Evolutionary conservation across 2,113 vertebrate species (phyloP), one percentile per base, ranked within the genome.

Genomic region (Corvus cornix): DNA sequence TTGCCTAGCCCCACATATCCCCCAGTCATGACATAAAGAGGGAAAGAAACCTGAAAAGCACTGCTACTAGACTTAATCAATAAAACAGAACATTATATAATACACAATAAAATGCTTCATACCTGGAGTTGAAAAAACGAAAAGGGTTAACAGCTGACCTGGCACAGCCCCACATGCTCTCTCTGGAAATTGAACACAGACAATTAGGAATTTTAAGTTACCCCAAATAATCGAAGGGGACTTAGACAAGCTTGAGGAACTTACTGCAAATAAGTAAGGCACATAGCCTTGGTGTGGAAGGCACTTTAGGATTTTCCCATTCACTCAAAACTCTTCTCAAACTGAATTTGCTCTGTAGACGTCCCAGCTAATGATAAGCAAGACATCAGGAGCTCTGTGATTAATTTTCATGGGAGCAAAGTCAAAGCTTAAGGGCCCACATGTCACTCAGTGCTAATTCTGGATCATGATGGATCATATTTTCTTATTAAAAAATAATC

Each of bases 171-270:
- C 96, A 97, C 96, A 97, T 97, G 97, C 97, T 97, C 96, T 97
- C 97, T 97, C 97, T 97, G 97, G 96, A 97, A 97, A 97, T 97
- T 97, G 97, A 97, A 97, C 97, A 97, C 96, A 97, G 97, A 97
- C 89, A 97, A 97, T 97, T 97, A 97, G 93, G 96, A 97, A 97
- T 95, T 97, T 97, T 97, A 95, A 97, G 95, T 97, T 91, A 97
- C 89, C 97, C 97, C 89, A 95, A 87, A 95, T 78, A 96, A 95
- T 28, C 69, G 56, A 80, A 96, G 89, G 94, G 94, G 92, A 87
- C 41, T 93, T 68, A 95, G 41, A 96, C 63, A 97, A 94, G 63
- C 53, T 96, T 87, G 89, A 84, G 89, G 87, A 90, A 94, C 86
- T 62, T 95, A 89, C 78, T 90, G 59, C 74, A 90, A 74, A 79